Conservation (phyloP, 53 echinoderm and acorn worm species). For the Antedon mediterranea region DNA sequence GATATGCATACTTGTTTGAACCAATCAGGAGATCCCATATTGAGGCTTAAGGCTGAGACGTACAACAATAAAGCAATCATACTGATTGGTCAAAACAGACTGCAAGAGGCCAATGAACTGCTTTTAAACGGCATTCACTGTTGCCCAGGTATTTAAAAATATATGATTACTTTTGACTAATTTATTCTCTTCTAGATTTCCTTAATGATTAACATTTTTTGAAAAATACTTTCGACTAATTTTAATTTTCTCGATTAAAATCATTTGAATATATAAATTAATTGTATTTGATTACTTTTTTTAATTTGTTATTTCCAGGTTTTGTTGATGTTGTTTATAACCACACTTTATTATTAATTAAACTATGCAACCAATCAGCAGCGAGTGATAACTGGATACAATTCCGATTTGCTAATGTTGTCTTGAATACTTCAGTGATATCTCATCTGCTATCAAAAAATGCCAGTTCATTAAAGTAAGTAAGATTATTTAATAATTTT, state of each 20-base stretch:
- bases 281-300: too few relatives aligned
- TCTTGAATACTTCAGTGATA: not conserved
- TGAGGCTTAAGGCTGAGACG: slow-evolving; percentile 40
- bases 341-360: slow-evolving; percentile 34
- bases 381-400: slow-evolving; percentile 10
- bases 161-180: too few relatives aligned
- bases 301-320: slow-evolving; percentile 21
- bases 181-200: too few relatives aligned
- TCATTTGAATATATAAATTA: too few relatives aligned
- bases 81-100: slow-evolving; percentile 44
- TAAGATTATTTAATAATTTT: not conserved
- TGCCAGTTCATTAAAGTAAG: not conserved
- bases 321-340: slow-evolving; percentile 34
- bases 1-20: not conserved
- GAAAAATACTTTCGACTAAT: too few relatives aligned
- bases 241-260: too few relatives aligned
- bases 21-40: not conserved
- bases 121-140: slow-evolving; percentile 35
- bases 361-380: slow-evolving; percentile 27
- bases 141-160: slow-evolving; percentile 34
- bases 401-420: not conserved
- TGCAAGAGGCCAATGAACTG: slow-evolving; percentile 31
- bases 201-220: too few relatives aligned
- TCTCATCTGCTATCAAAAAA: not conserved
- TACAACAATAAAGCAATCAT: slow-evolving; percentile 62